Evolutionary conservation across 2,113 vertebrate species (phyloP).

Genomic region (Sitta europaea): DNA sequence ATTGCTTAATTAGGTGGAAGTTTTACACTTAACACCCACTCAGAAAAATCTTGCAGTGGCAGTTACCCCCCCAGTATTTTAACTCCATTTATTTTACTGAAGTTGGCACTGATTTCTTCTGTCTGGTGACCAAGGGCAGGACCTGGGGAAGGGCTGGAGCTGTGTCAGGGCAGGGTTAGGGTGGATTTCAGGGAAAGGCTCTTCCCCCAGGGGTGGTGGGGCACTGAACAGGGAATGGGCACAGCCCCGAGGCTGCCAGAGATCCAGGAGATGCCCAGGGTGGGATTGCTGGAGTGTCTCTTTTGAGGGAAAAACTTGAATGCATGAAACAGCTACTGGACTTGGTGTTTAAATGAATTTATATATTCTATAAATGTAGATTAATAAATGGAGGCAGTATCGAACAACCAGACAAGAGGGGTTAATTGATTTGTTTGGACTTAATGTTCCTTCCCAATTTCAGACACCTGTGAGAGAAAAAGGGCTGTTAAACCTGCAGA

Average conservation of each 20-base stretch:
- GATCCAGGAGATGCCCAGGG: not conserved
- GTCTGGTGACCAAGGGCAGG: not conserved
- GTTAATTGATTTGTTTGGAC: not conserved
- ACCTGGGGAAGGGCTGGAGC: fast-evolving
- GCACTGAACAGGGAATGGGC: not conserved
- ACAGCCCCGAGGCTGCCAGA: not conserved
- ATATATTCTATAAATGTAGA: not conserved
- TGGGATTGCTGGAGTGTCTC: not conserved
- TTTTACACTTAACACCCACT: not conserved
- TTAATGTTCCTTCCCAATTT: not conserved
- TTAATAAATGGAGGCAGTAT: not conserved
- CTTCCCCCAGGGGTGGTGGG: not conserved
- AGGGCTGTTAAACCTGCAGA: not conserved
- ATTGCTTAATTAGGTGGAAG: not conserved
- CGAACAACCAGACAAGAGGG: not conserved
- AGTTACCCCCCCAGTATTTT: not conserved
- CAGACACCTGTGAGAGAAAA: not conserved
- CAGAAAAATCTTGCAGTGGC: not conserved
- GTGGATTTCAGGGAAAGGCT: fast-evolving
- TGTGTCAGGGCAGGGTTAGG: not conserved
- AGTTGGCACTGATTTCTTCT: not conserved
- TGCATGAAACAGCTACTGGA: not conserved
- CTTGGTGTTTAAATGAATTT: not conserved
- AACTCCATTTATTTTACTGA: not conserved
- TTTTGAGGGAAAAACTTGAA: not conserved